phyloP scores from a whole-genome alignment of 1,140 invertebrate species.

The Drosophila lowei region DNA sequence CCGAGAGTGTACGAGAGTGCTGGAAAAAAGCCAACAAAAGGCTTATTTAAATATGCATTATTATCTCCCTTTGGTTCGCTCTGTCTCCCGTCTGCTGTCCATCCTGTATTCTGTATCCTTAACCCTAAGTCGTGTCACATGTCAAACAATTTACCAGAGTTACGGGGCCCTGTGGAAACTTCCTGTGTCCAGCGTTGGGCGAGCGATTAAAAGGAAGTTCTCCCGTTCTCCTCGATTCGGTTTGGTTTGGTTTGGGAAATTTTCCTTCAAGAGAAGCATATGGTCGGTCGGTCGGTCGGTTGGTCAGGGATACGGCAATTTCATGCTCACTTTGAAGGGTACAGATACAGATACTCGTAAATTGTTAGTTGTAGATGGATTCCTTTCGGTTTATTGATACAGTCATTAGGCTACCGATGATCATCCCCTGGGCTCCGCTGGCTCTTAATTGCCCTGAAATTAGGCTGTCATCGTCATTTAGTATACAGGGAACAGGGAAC shows the following conservation, averaged over 20 bases:
- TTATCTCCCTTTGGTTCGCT: not conserved
- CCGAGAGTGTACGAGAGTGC: not conserved
- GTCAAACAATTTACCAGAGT: constrained; percentile 45
- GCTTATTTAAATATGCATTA: constrained; percentile 58
- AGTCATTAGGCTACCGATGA: constrained; percentile 58
- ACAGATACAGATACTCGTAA: constrained; percentile 7
- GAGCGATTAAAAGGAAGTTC: constrained; percentile 38
- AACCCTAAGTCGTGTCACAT: constrained; percentile 60
- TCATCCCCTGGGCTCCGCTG: constrained; percentile 10
- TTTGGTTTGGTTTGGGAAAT: constrained; percentile 11
- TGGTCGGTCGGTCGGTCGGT: constrained; percentile 10
- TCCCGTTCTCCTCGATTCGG: not conserved
- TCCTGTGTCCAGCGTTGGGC: constrained; percentile 28
- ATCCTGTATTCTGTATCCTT: not conserved
- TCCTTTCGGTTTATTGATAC: constrained; percentile 47
- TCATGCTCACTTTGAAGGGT: constrained; percentile 28
- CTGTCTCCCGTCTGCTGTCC: no score
- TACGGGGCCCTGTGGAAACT: constrained; percentile 32
- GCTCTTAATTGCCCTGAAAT: constrained; percentile 51
- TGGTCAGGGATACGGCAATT: constrained; percentile 6
- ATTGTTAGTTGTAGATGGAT: constrained; percentile 23
- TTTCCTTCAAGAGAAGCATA: constrained; percentile 32
- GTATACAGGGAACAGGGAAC: constrained; percentile 14
- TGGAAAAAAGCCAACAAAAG: constrained; percentile 41
- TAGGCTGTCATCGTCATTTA: constrained; percentile 59